A percentile compares a stretch with the other conserved stretches of the same genome.
Conservation (phyloP, 1,140 invertebrate genomes). For the Philopotamus ludificatus region DNA sequence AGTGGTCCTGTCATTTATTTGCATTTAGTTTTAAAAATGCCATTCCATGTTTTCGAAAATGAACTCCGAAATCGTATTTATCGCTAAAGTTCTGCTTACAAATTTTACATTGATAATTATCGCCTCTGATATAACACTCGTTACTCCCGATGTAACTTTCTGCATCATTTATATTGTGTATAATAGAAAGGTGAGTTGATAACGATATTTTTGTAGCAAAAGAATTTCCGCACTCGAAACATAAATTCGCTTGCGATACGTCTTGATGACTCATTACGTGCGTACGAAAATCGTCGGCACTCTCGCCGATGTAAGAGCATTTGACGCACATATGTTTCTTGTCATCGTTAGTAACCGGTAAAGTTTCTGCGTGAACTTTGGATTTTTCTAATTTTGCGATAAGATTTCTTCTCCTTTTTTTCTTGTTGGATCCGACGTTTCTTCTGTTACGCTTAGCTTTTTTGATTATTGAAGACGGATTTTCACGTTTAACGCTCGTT, state of each 20-base stretch:
- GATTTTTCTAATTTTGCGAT: neutral
- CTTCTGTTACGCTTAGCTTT: too few species aligned
- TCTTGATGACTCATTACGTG: conserved; percentile 60
- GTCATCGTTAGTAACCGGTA: conserved; percentile 36
- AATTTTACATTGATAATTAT: conserved; percentile 65
- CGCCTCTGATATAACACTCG: conserved; percentile 56
- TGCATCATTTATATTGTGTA: conserved; percentile 60
- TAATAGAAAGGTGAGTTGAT: conserved; percentile 62
- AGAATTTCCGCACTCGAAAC: conserved; percentile 67
- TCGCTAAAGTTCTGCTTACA: conserved; percentile 62
- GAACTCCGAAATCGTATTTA: conserved; percentile 58
- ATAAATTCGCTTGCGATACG: conserved; percentile 61
- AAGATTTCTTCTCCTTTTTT: neutral
- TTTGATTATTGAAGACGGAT: too few species aligned
- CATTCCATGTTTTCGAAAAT: conserved; percentile 67
- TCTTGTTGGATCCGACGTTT: neutral
- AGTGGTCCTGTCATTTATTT: too few species aligned
- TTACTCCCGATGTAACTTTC: conserved; percentile 60
- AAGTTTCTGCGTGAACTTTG: neutral
- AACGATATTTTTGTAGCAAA: conserved; percentile 66
- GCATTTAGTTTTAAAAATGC: conserved; percentile 64
- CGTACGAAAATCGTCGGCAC: conserved; percentile 50
- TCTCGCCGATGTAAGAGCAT: conserved; percentile 48
- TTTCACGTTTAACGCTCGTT: too few species aligned
- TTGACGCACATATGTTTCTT: conserved; percentile 45